These are phyloP conservation scores for Rissa tridactyla DNA, from an alignment of 2,113 vertebrate species.

Conservation along the genomic window DNA sequence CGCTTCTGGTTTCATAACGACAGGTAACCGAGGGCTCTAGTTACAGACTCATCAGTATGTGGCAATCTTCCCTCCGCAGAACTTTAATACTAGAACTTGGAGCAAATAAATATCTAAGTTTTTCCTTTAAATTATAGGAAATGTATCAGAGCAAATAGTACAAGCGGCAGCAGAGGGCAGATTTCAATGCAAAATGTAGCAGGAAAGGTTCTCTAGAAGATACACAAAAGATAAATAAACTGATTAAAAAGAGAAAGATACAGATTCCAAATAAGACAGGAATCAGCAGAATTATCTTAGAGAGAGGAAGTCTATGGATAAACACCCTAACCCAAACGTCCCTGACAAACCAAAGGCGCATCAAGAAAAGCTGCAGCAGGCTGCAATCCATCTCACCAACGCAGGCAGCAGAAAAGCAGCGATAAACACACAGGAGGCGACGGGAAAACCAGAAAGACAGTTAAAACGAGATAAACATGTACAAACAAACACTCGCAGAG, in stretches of 20 bases:
- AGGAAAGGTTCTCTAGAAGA: neutral
- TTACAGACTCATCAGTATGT: neutral
- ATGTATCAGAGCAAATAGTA: fast-evolving
- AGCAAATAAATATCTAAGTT: neutral
- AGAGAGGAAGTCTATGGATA: neutral
- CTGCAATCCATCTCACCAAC: neutral
- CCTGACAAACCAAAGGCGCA: neutral
- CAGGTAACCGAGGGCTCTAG: neutral
- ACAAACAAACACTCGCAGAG: neutral
- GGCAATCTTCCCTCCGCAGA: neutral
- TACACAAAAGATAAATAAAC: neutral
- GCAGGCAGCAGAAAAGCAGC: no score
- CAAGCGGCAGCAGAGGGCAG: neutral
- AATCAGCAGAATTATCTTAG: neutral
- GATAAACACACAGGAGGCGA: neutral
- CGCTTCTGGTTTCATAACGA: neutral
- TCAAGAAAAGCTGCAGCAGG: neutral
- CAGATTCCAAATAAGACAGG: fast-evolving
- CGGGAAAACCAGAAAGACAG: neutral
- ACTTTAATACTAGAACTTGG: neutral
- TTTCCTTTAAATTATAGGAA: neutral
- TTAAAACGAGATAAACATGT: neutral
- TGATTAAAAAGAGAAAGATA: neutral
- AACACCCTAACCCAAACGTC: neutral
- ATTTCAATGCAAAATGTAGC: fast-evolving